Evolutionary conservation across 1,140 invertebrate genomes (phyloP), one percentile per base, ranked within the genome.

Genomic region (Parasteatoda tepidariorum): DNA sequence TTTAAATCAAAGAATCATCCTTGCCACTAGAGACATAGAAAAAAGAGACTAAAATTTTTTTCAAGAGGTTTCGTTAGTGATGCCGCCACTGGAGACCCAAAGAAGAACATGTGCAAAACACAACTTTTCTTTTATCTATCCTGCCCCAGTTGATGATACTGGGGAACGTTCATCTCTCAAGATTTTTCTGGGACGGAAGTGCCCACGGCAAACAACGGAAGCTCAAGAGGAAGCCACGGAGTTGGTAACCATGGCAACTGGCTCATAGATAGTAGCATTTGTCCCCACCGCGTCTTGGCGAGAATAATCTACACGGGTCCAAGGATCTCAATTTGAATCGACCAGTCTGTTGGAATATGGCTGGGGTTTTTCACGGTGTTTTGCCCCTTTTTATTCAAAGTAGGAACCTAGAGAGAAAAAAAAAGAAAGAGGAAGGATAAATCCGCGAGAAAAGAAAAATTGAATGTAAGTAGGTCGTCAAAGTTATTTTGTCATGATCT

Each of bases 141-240:
- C 38, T 22, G 28, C 67, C 28, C 67, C 33, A 70, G 38, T 55
- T 30, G 67, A 30, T 70, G 41, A 55, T 54, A 26, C 3, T 26
- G 6, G n/a, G 26, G 9, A 59, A 18, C 57, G 18, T n/a, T 59
- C 57, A 59, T 59, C 57, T 59, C 38, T 59, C 26, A 28, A 41
- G 67, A 34, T 26, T n/a, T 70, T 22, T 70, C 28, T 54, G 38
- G 13, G 38, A 70, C 67, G 67, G 67, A 70, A 70, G 67, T 30
- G 67, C 67, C 24, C 41, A 54, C 41, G 67, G 67, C 41, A 70
- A 54, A 70, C 67, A 70, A 28, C 67, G 67, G 67, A 70, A 70
- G 67, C 4, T 22, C n/a, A 33, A 33, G 34, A 68, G 24, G 57
- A 59, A 59, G 57, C 57, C 57, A 7, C 57, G 57, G 34, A 48